Conservation (phyloP, 2,113 vertebrate species). For the Percina caprodes region DNA sequence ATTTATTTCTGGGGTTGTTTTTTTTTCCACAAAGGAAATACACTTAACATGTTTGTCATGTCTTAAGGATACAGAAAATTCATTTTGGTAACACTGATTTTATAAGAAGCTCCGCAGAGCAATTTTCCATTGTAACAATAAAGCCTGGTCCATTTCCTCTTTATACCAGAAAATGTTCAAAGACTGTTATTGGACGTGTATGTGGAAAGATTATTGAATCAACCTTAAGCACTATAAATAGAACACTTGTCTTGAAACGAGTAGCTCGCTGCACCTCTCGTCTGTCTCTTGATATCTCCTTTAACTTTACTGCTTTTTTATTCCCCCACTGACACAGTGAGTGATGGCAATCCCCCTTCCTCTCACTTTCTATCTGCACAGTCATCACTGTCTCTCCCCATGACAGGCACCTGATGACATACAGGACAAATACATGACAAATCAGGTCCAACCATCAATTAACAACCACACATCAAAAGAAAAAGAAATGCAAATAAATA, state of each 20-base stretch:
- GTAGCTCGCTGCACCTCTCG: neutral
- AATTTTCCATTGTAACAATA: too few species aligned
- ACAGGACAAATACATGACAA: too few species aligned
- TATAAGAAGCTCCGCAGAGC: too few species aligned
- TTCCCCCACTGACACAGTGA: conserved; percentile 27
- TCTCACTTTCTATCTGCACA: conserved; percentile 22
- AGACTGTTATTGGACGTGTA: neutral
- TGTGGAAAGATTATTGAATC: neutral
- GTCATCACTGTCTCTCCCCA: conserved; percentile 40
- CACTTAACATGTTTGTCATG: neutral
- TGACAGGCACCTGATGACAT: conserved; percentile 36
- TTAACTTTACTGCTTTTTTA: conserved; percentile 28
- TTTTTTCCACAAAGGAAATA: too few species aligned
- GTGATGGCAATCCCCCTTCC: conserved; percentile 31
- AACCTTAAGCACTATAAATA: neutral
- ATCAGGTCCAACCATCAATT: too few species aligned
- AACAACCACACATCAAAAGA: too few species aligned
- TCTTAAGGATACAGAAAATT: neutral
- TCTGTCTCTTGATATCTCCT: conserved; percentile 10
- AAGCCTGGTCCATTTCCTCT: neutral
- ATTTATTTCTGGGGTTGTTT: too few species aligned
- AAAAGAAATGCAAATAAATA: too few species aligned
- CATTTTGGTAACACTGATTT: neutral
- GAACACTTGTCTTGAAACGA: conserved; percentile 12
- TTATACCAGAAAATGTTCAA: neutral